phyloP scores from a whole-genome alignment of 2,113 vertebrate species.

The Corydoras sp. region DNA sequence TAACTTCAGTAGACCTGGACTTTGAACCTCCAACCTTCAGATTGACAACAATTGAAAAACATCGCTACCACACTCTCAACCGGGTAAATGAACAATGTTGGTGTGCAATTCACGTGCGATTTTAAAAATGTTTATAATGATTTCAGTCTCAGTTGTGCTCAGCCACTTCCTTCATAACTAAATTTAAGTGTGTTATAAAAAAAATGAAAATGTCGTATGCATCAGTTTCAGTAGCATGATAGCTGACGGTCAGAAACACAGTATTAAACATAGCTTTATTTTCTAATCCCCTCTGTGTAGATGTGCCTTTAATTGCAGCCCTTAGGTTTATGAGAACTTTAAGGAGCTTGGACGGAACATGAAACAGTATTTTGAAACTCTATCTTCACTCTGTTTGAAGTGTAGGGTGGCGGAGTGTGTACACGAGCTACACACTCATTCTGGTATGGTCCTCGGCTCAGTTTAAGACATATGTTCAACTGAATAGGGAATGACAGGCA shows the following conservation, averaged over 20 bases:
- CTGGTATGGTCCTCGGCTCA: constrained; percentile 25
- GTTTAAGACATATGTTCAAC: constrained; percentile 35
- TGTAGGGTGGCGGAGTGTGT: neutral
- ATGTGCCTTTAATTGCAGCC: neutral
- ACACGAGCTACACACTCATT: neutral
- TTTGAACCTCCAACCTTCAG: too few relatives aligned
- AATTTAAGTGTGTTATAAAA: too few relatives aligned
- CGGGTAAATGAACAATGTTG: too few relatives aligned
- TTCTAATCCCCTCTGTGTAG: neutral
- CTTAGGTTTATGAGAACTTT: constrained; percentile 5
- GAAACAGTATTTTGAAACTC: constrained; percentile 8
- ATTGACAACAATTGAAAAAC: too few relatives aligned
- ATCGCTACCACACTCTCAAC: too few relatives aligned
- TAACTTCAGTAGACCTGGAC: too few relatives aligned
- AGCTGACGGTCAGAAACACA: too few relatives aligned
- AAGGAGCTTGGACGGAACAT: constrained; percentile 2
- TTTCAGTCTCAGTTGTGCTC: neutral
- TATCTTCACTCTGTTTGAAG: neutral
- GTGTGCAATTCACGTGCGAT: too few relatives aligned
- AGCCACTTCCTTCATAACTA: constrained; percentile 5
- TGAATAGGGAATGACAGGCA: constrained; percentile 40
- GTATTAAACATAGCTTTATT: too few relatives aligned
- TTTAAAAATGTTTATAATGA: too few relatives aligned
- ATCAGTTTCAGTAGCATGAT: too few relatives aligned
- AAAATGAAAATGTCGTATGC: too few relatives aligned